These are phyloP conservation scores for Drosophila sechellia DNA, from an alignment of 1,140 invertebrate species.

Conservation along the genomic window DNA sequence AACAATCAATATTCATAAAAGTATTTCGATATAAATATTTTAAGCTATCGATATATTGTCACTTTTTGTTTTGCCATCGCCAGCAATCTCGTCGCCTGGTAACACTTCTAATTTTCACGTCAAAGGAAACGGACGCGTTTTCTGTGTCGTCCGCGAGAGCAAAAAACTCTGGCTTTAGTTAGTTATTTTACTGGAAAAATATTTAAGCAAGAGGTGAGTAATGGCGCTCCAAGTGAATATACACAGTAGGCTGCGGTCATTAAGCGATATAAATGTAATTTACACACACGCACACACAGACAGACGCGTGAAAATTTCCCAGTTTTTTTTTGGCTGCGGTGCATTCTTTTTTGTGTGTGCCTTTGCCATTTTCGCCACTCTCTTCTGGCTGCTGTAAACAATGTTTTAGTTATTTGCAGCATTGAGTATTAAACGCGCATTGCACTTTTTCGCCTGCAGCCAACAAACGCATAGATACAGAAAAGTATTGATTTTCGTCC, in stretches of 20 bases:
- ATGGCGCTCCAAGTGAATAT: background rate
- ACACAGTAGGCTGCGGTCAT: background rate
- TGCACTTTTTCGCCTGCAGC: conserved; percentile 35
- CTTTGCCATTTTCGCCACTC: conserved; percentile 36
- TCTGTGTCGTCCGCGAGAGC: conserved; percentile 29
- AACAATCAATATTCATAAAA: too few relatives aligned
- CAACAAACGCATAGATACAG: conserved; percentile 64
- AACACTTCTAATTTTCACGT: conserved; percentile 38
- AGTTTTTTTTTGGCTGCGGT: conserved; percentile 53
- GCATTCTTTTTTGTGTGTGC: conserved; percentile 31
- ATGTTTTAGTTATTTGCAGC: conserved; percentile 13
- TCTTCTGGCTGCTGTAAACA: conserved; percentile 59
- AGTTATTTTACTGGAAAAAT: conserved; percentile 44
- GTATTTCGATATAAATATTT: too few relatives aligned
- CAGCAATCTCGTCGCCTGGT: background rate
- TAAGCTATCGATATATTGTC: too few relatives aligned
- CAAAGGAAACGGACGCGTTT: conserved; percentile 49
- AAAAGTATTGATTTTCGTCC: conserved; percentile 84
- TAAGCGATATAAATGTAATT: background rate
- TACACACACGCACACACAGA: conserved; percentile 1
- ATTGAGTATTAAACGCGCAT: conserved; percentile 20
- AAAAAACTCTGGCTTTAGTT: conserved; percentile 14
- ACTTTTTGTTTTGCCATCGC: background rate
- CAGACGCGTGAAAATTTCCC: conserved; percentile 71
- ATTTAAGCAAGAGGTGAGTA: conserved; percentile 49